Evolutionary conservation across 2,113 vertebrate genomes (phyloP), one percentile per base, ranked within the genome.

Genomic region (Archilochus colubris): DNA sequence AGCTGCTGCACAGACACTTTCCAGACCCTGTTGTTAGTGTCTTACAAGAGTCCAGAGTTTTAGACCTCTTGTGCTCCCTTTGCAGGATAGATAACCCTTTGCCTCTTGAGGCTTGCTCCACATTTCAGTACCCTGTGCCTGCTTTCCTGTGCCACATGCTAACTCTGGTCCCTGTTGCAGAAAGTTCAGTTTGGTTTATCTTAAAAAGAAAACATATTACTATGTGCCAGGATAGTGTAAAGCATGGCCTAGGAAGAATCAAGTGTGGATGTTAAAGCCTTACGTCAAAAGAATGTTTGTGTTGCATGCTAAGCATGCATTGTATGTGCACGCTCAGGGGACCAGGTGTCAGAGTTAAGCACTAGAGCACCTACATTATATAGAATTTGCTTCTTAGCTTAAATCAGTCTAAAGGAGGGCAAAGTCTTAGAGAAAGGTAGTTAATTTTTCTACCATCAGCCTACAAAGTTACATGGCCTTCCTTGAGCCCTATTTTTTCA

Each of bases 91-190:
- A 33, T 31, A 3, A 59, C 40, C 27, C 4, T 36, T 82, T 57
- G 30, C 7, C 13, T 31, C 36, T 54, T 25, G 9, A 91, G 46
- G 3, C 7, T 61, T 77, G 5, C 6, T 67, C 16, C 33, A 30
- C 12, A 3, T 57, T 57, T 57, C 27, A 20, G 11, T 14, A 30
- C 6, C 15, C 8, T 59, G 3, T 8, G 11, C 31, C 28, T 70
- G 5, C 70, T 69, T 55, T 51, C 13, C 58, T 14, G 3, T 17
- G 4, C 4, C 38, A 55, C 17, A 10, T 6, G 23, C 4, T 31
- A 1, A 1, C 9, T 8, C 11, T 10, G 7, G 6, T 1, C 18
- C 10, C 10, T 57, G 11, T 30, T 79, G 8, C 2, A 13, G 5
- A 27, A 44, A 0, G 5, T 27, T 92, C 15, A 25, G 1, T 10